Base-by-base conservation (phyloP, 1,140 invertebrate genomes). In the Drosophila bocki region DNA sequence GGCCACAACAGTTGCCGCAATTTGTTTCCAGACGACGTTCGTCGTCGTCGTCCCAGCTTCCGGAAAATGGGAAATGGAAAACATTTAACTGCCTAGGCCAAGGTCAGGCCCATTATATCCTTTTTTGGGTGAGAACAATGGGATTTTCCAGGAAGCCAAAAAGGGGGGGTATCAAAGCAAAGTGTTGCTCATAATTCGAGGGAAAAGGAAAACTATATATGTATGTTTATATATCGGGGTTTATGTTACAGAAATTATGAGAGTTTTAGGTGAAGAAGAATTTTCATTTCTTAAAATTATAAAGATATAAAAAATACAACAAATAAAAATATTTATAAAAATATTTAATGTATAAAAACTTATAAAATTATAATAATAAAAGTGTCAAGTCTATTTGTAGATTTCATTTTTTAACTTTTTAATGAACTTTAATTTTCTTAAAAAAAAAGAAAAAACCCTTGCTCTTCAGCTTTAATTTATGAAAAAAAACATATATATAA, bases 1-100 rank as follows among this genome's bases (percentile, higher is more conserved):
- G 70, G 70, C 54, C 70, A 37, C 54, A 72, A 72, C 69, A 60
- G 68, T 71, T 71, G 69, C 65, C 65, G 42, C 69, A 70, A 70
- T 70, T 72, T 58, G 51, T 59, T 56, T 32, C 33, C 35, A 53
- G 61, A 33, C 19, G 45, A 59, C 17, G 39, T 13, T 32, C 17
- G 60, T 1, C 15, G 13, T 50, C 22, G 22, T 22, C 22, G 22
- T 22, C 22, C 22, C 22, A 22, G 15, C 44, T 37, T 17, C 22
- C 47, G 60, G 61, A 19, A 39, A 39, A 32, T 13, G 59, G 59
- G 32, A 26, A 35, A 62, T 62, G 63, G 41, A 47, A 54, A 56
- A 54, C 68, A 67, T 48, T 71, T 39, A 57, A 35, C 33, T 68
- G 64, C 51, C 65, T 70, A 48, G 67, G 45, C 70, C 67, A 72